A percentile compares a stretch with the other conserved stretches of the same genome.
phyloP scores from a whole-genome alignment of 2,888 invertebrate genomes.

The Fragum fragum region DNA sequence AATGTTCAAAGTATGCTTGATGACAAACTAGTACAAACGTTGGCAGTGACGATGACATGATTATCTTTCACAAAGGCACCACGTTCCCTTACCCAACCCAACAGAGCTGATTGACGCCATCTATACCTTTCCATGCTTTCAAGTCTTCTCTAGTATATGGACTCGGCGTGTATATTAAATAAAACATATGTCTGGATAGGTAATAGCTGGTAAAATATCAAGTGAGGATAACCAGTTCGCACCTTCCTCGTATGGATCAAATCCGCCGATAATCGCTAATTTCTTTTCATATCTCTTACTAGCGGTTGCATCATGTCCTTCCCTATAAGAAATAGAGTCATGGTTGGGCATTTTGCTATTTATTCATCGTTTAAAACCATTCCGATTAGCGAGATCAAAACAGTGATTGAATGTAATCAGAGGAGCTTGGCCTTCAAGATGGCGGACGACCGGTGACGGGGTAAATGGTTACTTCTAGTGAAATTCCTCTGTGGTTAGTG shows the following conservation, averaged over 20 bases:
- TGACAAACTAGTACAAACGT: conserved; percentile 4
- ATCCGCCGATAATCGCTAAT: conserved; percentile 31
- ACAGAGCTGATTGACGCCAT: not conserved
- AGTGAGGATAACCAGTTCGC: conserved; percentile 25
- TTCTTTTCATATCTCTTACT: conserved; percentile 45
- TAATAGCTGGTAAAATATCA: conserved; percentile 24
- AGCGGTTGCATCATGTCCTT: conserved; percentile 25
- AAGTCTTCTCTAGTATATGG: conserved; percentile 43
- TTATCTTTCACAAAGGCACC: conserved; percentile 1
- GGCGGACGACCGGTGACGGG: conserved; percentile 31
- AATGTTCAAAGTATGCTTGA: too few species aligned
- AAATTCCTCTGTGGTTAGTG: conserved; percentile 23
- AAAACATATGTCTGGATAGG: conserved; percentile 42
- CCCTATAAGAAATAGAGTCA: conserved; percentile 22
- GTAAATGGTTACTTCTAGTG: conserved; percentile 3
- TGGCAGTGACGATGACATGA: conserved; percentile 9
- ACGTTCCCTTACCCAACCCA: conserved; percentile 5
- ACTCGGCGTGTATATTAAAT: conserved; percentile 27
- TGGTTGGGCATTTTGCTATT: not conserved
- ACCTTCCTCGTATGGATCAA: conserved; percentile 47
- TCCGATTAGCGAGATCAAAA: not conserved
- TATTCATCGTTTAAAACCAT: not conserved
- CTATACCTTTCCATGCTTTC: conserved; percentile 5
- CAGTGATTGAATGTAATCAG: too few species aligned
- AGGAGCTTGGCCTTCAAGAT: conserved; percentile 32